phyloP scores from a whole-genome alignment of 2,113 vertebrate species.

The Laticauda colubrina region DNA sequence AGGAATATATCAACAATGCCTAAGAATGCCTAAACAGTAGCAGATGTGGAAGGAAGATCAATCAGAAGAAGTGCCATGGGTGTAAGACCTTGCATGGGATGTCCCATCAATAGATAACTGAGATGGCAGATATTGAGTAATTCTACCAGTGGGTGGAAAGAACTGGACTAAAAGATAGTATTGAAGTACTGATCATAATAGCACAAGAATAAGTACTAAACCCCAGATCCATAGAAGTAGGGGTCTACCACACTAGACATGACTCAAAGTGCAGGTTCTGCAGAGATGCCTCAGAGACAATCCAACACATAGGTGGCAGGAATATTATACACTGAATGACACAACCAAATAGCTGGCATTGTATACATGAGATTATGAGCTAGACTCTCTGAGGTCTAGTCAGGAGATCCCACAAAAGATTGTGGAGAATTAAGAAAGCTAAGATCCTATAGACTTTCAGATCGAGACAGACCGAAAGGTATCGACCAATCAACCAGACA shows the following conservation, averaged over 20 bases:
- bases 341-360: background rate
- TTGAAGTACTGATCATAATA: background rate
- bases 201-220: background rate
- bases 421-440: background rate
- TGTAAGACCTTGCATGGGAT: background rate
- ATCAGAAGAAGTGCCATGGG: background rate
- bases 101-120: background rate
- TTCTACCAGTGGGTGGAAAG: background rate
- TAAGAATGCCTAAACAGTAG: background rate
- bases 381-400: background rate
- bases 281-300: background rate
- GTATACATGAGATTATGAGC: background rate
- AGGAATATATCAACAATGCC: background rate
- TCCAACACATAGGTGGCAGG: background rate
- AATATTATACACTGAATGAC: background rate
- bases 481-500: background rate
- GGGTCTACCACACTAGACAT: background rate
- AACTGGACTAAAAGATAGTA: background rate
- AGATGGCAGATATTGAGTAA: background rate
- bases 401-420: background rate
- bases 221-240: background rate
- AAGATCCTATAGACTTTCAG: background rate
- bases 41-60: background rate
- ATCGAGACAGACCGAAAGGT: background rate
- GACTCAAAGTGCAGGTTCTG: background rate